Conservation (phyloP, 2,888 invertebrate genomes). For the Lottia scabra region DNA sequence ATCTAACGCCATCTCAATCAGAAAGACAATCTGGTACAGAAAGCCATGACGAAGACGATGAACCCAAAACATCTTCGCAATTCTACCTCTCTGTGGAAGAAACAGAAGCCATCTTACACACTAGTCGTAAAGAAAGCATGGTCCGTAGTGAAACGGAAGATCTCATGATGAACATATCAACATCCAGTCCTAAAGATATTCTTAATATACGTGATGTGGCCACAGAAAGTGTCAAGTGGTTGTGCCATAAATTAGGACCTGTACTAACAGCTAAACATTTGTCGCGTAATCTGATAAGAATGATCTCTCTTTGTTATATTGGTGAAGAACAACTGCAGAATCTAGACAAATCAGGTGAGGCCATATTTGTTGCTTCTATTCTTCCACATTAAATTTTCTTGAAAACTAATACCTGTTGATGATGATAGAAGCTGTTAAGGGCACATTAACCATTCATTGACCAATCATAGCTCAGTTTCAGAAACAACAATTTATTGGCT, state of each 20-base stretch:
- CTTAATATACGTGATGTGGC: slow-evolving; percentile 66
- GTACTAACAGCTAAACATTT: slow-evolving; percentile 92
- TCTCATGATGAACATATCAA: slow-evolving; percentile 45
- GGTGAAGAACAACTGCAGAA: slow-evolving; percentile 69
- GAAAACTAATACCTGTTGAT: neutral
- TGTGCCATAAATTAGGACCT: slow-evolving; percentile 93
- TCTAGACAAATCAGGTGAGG: slow-evolving; percentile 42
- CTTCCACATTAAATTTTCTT: neutral
- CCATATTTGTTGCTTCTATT: no score
- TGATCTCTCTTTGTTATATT: slow-evolving; percentile 93
- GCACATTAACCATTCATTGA: no score
- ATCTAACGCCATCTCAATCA: neutral
- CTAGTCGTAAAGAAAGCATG: slow-evolving; percentile 34
- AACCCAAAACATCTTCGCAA: neutral
- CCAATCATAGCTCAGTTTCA: no score
- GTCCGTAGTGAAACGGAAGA: slow-evolving; percentile 66
- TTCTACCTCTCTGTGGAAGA: neutral
- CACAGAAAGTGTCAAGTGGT: slow-evolving; percentile 77
- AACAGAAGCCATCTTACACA: neutral
- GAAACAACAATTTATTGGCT: no score
- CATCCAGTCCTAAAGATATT: slow-evolving; percentile 49
- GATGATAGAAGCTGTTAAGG: no score
- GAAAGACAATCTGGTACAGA: neutral
- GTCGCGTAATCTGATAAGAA: slow-evolving; percentile 89
- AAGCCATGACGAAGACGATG: neutral